Evolutionary conservation across 2,888 invertebrate species (phyloP).

Genomic region (Chouioia cunea): DNA sequence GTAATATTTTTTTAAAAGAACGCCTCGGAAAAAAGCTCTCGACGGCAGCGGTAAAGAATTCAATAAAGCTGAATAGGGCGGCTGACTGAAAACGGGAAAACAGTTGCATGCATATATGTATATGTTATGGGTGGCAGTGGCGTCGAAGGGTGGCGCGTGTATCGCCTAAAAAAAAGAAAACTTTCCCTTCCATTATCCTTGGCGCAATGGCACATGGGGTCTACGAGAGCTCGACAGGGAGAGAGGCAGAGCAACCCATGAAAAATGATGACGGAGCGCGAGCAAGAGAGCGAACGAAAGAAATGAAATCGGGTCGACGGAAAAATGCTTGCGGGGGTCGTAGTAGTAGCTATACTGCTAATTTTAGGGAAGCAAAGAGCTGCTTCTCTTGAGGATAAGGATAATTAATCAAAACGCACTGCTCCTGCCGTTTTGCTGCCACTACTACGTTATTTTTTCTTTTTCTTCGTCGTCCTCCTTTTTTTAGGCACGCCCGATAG

Average conservation of each 20-base stretch:
- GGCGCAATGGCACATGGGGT: constrained; percentile 19
- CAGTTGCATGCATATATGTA: constrained; percentile 42
- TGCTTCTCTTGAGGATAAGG: constrained; percentile 28
- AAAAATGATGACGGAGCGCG: constrained; percentile 68
- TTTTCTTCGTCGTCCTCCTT: constrained; percentile 4
- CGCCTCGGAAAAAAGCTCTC: constrained; percentile 8
- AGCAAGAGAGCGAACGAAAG: constrained; percentile 54
- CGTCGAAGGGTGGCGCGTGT: constrained; percentile 26
- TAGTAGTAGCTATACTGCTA: constrained; percentile 34
- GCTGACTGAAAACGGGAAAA: constrained; percentile 41
- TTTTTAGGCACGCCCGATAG: constrained; percentile 25
- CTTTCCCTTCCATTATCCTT: constrained; percentile 48
- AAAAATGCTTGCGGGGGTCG: constrained; percentile 42
- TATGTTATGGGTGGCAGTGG: neutral
- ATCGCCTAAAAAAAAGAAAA: constrained; percentile 41
- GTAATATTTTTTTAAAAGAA: neutral
- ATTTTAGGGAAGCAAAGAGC: constrained; percentile 42
- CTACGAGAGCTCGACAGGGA: constrained; percentile 15
- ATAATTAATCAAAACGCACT: constrained; percentile 47
- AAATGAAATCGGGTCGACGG: constrained; percentile 64
- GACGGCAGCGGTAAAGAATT: constrained; percentile 30
- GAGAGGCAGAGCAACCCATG: constrained; percentile 54
- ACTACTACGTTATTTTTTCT: neutral
- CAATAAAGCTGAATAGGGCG: constrained; percentile 34
- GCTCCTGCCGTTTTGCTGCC: neutral